Percentiles rank a stretch among this genome's conserved stretches.
Conservation (phyloP, 2,797 vertebrate species). For the Arrhamphus sclerolepis region DNA sequence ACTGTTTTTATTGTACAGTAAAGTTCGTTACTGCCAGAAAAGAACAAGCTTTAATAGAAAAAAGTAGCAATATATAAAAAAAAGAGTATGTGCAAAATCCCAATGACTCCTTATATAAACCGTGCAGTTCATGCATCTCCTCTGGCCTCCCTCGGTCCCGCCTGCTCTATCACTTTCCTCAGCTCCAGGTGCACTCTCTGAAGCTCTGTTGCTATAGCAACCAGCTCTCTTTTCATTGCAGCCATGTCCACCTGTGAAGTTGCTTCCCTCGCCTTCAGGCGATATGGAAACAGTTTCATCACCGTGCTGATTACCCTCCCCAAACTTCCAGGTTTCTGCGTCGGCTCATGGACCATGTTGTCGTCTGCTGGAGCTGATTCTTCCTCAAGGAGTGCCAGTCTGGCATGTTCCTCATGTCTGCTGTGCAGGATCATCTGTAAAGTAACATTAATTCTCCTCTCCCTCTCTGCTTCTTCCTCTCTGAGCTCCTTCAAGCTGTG, state of each 20-base stretch:
- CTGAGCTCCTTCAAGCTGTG: conserved; percentile 48
- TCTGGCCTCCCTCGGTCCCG: conserved; percentile 34
- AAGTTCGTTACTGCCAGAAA: conserved; percentile 17
- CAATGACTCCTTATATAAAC: not conserved
- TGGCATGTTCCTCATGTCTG: conserved; percentile 18
- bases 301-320: conserved; percentile 13
- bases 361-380: not conserved
- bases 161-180: conserved; percentile 51
- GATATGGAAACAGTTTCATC: conserved; percentile 15
- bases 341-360: conserved; percentile 24
- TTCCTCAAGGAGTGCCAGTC: conserved; percentile 49
- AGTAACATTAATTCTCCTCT: conserved; percentile 57
- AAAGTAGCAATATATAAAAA: not conserved
- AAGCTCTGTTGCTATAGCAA: conserved; percentile 66
- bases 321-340: conserved; percentile 20
- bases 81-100: conserved; percentile 39
- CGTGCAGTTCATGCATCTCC: conserved; percentile 48
- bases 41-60: conserved; percentile 14
- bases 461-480: conserved; percentile 45
- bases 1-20: conserved; percentile 34
- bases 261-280: conserved; percentile 47
- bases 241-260: conserved; percentile 27
- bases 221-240: conserved; percentile 51
- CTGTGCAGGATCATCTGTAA: conserved; percentile 53
- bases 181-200: conserved; percentile 66